Evolutionary conservation across 2,888 invertebrate species (phyloP).

Genomic region (Epirrhoe tristata): DNA sequence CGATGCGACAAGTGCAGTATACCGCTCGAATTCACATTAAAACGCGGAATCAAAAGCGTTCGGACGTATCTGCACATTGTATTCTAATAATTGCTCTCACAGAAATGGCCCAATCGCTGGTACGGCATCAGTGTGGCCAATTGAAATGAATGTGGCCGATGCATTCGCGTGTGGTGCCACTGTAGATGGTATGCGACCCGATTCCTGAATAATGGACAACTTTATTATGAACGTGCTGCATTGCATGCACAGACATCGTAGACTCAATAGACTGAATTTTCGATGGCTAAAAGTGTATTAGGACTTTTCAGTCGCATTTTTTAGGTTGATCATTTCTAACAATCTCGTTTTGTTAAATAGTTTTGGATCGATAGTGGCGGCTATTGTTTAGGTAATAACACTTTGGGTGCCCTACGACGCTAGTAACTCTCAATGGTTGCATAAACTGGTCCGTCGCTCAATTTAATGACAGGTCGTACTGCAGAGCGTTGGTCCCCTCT

Average conservation of each 20-base stretch:
- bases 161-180: constrained; percentile 8
- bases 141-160: constrained; percentile 2
- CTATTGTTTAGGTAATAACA: not conserved
- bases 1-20: not conserved
- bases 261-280: constrained; percentile 5
- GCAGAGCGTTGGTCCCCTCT: constrained; percentile 6
- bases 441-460: constrained; percentile 18
- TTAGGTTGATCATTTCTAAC: not conserved
- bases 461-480: constrained; percentile 16
- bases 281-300: not conserved
- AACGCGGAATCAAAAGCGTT: not conserved
- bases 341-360: too few relatives aligned
- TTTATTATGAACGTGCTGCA: constrained; percentile 21
- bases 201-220: constrained; percentile 16
- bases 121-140: constrained; percentile 6
- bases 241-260: constrained; percentile 6
- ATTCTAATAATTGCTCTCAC: not conserved
- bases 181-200: constrained; percentile 13
- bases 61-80: not conserved
- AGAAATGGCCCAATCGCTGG: constrained; percentile 1
- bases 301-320: not conserved
- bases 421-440: constrained; percentile 5
- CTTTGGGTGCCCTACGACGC: not conserved
- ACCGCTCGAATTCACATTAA: not conserved
- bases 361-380: too few relatives aligned